These are phyloP conservation scores for human (Homo sapiens) DNA, from an alignment of 2,113 vertebrate species.

Conservation along the genomic window GRCh38 chr7:54105501-54106000, in stretches of 20 bases:
- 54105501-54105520: not conserved
- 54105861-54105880: not conserved
- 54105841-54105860: rapidly evolving
- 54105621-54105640: not conserved
- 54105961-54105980: not conserved
- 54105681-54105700: not conserved
- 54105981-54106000: not conserved
- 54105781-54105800: not conserved
- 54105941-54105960: not conserved
- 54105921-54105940: not conserved
- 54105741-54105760: not conserved
- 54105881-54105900: not conserved
- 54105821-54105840: rapidly evolving
- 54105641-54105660: not conserved
- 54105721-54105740: not conserved
- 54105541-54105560: not conserved
- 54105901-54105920: not conserved
- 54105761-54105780: not conserved
- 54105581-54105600: not conserved
- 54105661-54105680: not conserved
- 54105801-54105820: not conserved
- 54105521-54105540: not conserved
- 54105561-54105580: not conserved
- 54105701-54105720: not conserved
- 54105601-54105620: not conserved